Evolutionary conservation across 2,113 vertebrate genomes (phyloP).

Genomic region (Otus sunia): DNA sequence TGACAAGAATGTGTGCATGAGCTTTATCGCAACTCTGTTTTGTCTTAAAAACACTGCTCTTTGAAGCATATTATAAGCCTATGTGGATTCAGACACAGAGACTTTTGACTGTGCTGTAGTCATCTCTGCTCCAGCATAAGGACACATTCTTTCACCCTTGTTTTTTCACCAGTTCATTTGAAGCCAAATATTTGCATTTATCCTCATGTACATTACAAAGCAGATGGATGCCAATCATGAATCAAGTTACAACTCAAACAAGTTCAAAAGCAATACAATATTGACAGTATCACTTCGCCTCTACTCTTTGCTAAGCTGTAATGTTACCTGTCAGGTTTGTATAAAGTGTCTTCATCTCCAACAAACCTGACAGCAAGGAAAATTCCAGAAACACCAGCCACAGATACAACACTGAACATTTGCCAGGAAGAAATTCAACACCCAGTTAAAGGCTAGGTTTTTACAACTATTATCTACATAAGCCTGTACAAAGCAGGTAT

Average conservation of each 20-base stretch:
- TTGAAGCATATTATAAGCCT: not conserved
- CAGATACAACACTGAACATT: not conserved
- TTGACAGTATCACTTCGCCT: not conserved
- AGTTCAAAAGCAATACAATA: not conserved
- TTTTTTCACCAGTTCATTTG: not conserved
- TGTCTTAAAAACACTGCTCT: not conserved
- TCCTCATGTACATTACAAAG: not conserved
- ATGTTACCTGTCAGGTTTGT: not conserved
- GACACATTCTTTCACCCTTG: accelerated
- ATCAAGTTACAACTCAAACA: not conserved
- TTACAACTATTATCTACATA: not conserved
- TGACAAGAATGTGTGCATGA: not conserved
- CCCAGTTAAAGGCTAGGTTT: not conserved
- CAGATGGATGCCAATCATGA: not conserved
- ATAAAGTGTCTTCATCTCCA: not conserved
- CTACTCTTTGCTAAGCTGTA: not conserved
- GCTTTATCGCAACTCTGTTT: not conserved
- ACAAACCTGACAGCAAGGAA: not conserved
- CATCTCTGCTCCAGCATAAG: not conserved
- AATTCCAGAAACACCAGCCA: not conserved
- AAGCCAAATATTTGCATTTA: not conserved
- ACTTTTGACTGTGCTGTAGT: not conserved
- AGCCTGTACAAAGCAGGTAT: not conserved
- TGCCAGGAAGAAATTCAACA: not conserved
- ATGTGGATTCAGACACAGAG: not conserved